Evolutionary conservation across 2,113 vertebrate species (phyloP), one percentile per base, ranked within the genome.

Genomic region (Onychostruthus taczanowskii): DNA sequence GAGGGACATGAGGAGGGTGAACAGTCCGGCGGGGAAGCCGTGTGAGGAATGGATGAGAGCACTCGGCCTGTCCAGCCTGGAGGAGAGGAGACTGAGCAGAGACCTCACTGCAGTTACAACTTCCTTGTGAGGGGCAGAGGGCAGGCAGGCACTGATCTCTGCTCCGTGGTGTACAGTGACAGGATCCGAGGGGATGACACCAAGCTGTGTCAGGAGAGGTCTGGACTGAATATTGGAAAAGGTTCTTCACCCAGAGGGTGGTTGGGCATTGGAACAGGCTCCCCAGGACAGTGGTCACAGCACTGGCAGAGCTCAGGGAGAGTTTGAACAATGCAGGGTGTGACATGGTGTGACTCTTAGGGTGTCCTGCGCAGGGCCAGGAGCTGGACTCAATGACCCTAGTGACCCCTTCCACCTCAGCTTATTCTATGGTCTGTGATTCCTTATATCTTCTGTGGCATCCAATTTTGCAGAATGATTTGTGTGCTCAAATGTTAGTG

Each of bases 11-110:
- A 72, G 17, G 30, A 4, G 22, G 21, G 21, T 13, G 9, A 41
- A 31, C 4, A 3, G 9, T 2, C 20, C 41, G 1, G 56, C 63
- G 21, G 31, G 6, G 30, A 56, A 56, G 26, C 5, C 1, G 0
- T 41, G 21, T 7, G 26, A 35, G 13, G 30, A 30, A 16, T 1
- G 1, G 6, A 18, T 43, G 61, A 49, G 52, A 4, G 2, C 35
- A 26, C 24, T 24, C 8, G 19, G 9, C 17, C 10, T 31, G 35
- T 8, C 43, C 41, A 63, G 5, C 9, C 55, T 80, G 43, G 10
- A 59, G 39, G 19, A n/a, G 10, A 59, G 39, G 28, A n/a, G 13
- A 55, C 28, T 30, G 24, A 62, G 10, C 19, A 16, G 3, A 63
- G 13, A 17, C 20, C 24, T 49, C n/a, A 6, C 0, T 16, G 11